Evolutionary conservation across 2,797 vertebrate genomes (phyloP), one percentile per base, ranked within the genome.

Genomic region (Scolopax bukidnonensis): DNA sequence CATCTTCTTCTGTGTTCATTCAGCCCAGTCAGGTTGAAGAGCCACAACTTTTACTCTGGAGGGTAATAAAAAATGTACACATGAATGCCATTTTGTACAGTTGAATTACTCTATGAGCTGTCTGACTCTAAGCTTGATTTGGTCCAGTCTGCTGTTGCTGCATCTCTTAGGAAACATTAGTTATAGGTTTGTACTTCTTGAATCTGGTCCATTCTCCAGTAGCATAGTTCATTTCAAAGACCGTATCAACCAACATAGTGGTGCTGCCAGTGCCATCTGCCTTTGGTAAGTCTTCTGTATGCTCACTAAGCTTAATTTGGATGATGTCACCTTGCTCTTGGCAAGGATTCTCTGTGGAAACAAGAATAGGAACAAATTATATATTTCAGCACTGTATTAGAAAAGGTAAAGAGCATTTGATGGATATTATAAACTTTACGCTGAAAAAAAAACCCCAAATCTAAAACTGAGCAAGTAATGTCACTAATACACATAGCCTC

Each of bases 171-270:
- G 99, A 99, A 84, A 98, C 98, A 20, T 99, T 99, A 97, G 99
- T 99, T 98, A 99, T 99, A 95, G 99, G 99, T 98, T 99, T 99
- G 98, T 99, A 99, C 98, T 99, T 99, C 98, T 99, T 99, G 98
- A 99, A 99, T 87, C 99, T 99, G 65, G 99, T 99, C 99, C 99
- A 99, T 98, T 99, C 99, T 95, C 99, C 99, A 9, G 99, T 99
- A 84, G 99, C 99, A 93, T 99, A 99, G 99, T 99, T 99, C 99
- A 99, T 99, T 98, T 99, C 99, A 89, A 99, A 99, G 96, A 99
- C 99, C 0, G 99, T 99, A 98, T 99, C 99, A 93, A 99, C 99
- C 96, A 99, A 98, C 99, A 99, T 99, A 90, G 99, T 99, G 97
- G 99, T 99, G 97, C 99, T 99, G 98, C 99, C 99, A 7, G 99